Percentiles rank a stretch among this genome's conserved stretches.
These are phyloP conservation scores for Drosophila borealis DNA, from an alignment of 2,888 invertebrate genomes.

Conservation along the genomic window DNA sequence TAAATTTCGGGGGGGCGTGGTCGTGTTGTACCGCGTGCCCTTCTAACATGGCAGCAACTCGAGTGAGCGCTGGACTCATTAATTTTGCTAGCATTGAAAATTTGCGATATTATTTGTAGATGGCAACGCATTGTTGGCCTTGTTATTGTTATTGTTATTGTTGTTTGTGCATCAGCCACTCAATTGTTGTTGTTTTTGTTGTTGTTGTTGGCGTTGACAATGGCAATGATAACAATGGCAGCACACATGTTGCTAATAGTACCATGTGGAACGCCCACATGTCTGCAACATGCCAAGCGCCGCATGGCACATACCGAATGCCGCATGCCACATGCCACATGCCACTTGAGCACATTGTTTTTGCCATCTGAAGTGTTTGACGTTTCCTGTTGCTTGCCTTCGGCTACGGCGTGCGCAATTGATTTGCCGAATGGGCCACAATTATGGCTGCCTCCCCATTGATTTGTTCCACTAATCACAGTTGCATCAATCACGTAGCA, in stretches of 20 bases:
- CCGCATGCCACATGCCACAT: slow-evolving; percentile 22
- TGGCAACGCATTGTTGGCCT: slow-evolving; percentile 29
- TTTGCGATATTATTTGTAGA: slow-evolving; percentile 45
- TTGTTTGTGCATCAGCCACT: slow-evolving; percentile 22
- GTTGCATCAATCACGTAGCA: slow-evolving; percentile 57
- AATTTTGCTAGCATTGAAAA: slow-evolving; percentile 29
- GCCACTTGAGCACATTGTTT: slow-evolving; percentile 61
- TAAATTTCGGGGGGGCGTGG: neutral
- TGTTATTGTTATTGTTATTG: slow-evolving; percentile 21
- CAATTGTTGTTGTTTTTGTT: slow-evolving; percentile 39
- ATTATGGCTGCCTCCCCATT: slow-evolving; percentile 35
- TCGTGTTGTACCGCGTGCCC: too few species aligned
- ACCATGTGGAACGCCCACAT: slow-evolving; percentile 31
- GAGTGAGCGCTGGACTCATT: slow-evolving; percentile 7
- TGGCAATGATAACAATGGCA: slow-evolving; percentile 56
- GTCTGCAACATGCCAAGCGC: slow-evolving; percentile 26
- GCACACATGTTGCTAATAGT: slow-evolving; percentile 41
- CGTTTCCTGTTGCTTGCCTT: slow-evolving; percentile 57
- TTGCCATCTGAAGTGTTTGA: slow-evolving; percentile 62
- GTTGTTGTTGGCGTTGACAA: slow-evolving; percentile 57
- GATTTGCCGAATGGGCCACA: slow-evolving; percentile 43
- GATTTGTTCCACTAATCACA: slow-evolving; percentile 52
- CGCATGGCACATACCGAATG: slow-evolving; percentile 16
- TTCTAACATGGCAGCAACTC: neutral
- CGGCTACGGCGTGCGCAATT: slow-evolving; percentile 17